Percentiles rank a stretch among this genome's conserved stretches.
phyloP scores from a whole-genome alignment of 2,888 invertebrate genomes.

The Sabellastarte sp. region DNA sequence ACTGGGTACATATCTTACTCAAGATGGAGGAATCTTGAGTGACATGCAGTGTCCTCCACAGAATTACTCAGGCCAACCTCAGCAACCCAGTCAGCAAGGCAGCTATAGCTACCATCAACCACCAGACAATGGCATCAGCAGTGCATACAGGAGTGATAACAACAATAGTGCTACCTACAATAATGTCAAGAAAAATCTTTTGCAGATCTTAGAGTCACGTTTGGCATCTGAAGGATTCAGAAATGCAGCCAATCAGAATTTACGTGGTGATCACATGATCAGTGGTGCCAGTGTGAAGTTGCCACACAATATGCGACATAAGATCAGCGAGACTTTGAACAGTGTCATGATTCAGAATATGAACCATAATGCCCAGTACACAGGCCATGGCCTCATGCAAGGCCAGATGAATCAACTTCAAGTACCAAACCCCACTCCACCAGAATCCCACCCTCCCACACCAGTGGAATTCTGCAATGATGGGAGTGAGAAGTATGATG shows the following conservation, averaged over 20 bases:
- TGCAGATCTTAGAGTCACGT: not conserved
- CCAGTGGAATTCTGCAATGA: not conserved
- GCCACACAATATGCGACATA: not conserved
- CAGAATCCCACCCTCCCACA: not conserved
- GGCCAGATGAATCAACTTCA: not conserved
- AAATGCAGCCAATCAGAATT: not conserved
- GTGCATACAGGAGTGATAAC: not conserved
- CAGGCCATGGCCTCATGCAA: not conserved
- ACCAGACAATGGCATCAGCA: not conserved
- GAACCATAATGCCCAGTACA: too few species aligned
- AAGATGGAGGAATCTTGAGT: not conserved
- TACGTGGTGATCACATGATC: not conserved
- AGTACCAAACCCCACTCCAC: not conserved
- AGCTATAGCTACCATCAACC: slow-evolving; percentile 6
- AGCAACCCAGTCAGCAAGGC: slow-evolving; percentile 9
- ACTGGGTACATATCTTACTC: too few species aligned
- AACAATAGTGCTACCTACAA: not conserved
- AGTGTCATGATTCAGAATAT: too few species aligned
- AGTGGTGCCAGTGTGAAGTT: not conserved
- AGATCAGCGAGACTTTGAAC: not conserved
- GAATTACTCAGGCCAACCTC: slow-evolving; percentile 1
- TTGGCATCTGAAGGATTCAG: too few species aligned
- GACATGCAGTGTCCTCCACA: not conserved
- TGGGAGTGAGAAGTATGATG: too few species aligned
- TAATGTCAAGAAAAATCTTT: not conserved